phyloP scores from a whole-genome alignment of 2,888 invertebrate genomes.

The Morpho achilles region DNA sequence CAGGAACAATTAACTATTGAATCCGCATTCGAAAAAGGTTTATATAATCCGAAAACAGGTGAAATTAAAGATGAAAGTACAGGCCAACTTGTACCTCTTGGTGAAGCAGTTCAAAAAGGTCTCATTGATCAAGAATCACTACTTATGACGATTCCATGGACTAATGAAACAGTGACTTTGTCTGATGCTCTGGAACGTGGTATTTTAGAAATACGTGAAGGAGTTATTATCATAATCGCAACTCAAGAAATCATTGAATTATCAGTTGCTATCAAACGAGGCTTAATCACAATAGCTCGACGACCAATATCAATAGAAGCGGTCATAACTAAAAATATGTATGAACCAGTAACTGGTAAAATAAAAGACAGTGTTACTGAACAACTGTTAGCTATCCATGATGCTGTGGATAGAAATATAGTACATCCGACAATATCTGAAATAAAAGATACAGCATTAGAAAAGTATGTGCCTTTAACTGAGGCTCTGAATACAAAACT shows the following conservation, averaged over 20 bases:
- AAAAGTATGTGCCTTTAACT: slow-evolving; percentile 84
- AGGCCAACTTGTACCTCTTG: slow-evolving; percentile 82
- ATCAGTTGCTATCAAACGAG: slow-evolving; percentile 84
- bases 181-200: slow-evolving; percentile 90
- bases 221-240: slow-evolving; percentile 84
- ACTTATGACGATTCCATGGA: slow-evolving; percentile 85
- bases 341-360: slow-evolving; percentile 83
- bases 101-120: slow-evolving; percentile 87
- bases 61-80: slow-evolving; percentile 80
- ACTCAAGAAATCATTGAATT: slow-evolving; percentile 84
- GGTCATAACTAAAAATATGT: slow-evolving; percentile 84
- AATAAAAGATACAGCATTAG: slow-evolving; percentile 87
- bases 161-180: slow-evolving; percentile 86
- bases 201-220: slow-evolving; percentile 86
- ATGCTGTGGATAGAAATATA: slow-evolving; percentile 88
- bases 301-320: slow-evolving; percentile 89
- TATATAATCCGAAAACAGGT: slow-evolving; percentile 83
- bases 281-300: slow-evolving; percentile 83
- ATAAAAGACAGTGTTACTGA: slow-evolving; percentile 86
- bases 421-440: slow-evolving; percentile 90
- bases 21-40: slow-evolving; percentile 83
- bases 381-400: slow-evolving; percentile 84
- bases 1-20: slow-evolving; percentile 82
- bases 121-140: slow-evolving; percentile 88
- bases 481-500: slow-evolving; percentile 86